These are phyloP conservation scores for Myopa tessellatipennis DNA, from an alignment of 2,888 invertebrate genomes.

Conservation along the genomic window DNA sequence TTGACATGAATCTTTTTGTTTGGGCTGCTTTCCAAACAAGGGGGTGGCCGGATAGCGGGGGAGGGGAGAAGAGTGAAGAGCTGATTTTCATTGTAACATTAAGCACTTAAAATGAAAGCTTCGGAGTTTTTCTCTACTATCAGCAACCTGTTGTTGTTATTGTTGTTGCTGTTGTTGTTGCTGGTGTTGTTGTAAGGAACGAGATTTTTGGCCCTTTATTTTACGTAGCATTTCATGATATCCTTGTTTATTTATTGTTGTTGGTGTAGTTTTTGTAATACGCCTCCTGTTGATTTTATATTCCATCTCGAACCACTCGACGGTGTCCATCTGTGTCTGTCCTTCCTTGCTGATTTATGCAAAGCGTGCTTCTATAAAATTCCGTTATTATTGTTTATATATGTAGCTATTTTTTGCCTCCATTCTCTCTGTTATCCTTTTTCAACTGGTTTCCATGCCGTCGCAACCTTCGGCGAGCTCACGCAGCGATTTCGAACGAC, in stretches of 20 bases:
- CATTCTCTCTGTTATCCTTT: background rate
- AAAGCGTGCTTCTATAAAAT: constrained; percentile 16
- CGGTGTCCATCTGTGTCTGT: background rate
- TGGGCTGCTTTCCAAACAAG: background rate
- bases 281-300: constrained; percentile 8
- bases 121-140: no score
- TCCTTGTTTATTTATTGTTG: no score
- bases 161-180: no score
- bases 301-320: background rate
- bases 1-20: constrained; percentile 42
- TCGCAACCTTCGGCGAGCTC: background rate
- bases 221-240: no score
- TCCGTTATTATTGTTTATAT: background rate
- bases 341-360: constrained; percentile 24
- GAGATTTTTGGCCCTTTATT: no score
- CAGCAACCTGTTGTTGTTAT: no score
- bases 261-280: background rate
- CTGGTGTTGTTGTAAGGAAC: no score
- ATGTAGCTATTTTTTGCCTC: background rate
- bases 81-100: no score
- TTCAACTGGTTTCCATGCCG: background rate
- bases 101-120: no score
- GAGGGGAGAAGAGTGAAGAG: no score
- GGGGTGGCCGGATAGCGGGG: no score
- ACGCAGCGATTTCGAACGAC: constrained; percentile 10